phyloP scores from a whole-genome alignment of 1,140 invertebrate genomes.

The Chymomyza costata region DNA sequence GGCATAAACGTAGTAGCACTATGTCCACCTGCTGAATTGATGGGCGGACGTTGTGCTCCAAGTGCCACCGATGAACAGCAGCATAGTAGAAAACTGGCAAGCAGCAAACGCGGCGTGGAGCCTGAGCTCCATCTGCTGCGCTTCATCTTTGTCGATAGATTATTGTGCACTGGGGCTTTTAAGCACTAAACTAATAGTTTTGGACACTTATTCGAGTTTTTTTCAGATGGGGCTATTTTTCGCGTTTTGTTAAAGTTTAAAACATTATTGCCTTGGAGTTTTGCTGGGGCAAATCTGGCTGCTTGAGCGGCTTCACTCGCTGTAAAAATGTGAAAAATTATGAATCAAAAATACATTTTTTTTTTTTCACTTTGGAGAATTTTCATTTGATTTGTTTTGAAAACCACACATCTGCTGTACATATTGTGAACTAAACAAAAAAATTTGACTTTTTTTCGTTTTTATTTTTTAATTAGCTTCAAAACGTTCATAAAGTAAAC shows the following conservation, averaged over 20 bases:
- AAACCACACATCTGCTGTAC: slow-evolving; percentile 48
- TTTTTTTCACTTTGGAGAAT: no score
- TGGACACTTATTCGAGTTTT: slow-evolving; percentile 14
- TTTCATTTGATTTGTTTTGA: no score
- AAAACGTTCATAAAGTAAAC: slow-evolving; percentile 57
- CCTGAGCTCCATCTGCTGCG: slow-evolving; percentile 65
- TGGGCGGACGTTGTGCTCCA: slow-evolving; percentile 37
- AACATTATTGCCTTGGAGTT: slow-evolving; percentile 41
- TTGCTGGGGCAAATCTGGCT: slow-evolving; percentile 20
- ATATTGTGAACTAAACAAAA: slow-evolving; percentile 37
- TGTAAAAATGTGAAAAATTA: slow-evolving; percentile 33
- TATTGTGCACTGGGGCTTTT: slow-evolving; percentile 11
- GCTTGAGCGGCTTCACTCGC: slow-evolving; percentile 58
- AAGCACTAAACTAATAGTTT: no score
- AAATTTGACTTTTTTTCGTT: neutral
- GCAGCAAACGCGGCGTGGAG: slow-evolving; percentile 40
- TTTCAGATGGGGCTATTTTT: slow-evolving; percentile 20
- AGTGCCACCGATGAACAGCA: slow-evolving; percentile 22
- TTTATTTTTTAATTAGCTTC: slow-evolving; percentile 66
- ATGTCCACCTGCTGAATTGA: slow-evolving; percentile 53
- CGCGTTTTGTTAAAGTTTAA: slow-evolving; percentile 26
- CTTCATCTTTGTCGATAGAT: slow-evolving; percentile 46
- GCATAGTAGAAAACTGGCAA: slow-evolving; percentile 39
- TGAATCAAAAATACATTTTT: no score
- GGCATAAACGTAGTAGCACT: slow-evolving; percentile 63